Evolutionary conservation across 2,888 invertebrate species (phyloP).

Genomic region (Cataglyphis altisquamis): DNA sequence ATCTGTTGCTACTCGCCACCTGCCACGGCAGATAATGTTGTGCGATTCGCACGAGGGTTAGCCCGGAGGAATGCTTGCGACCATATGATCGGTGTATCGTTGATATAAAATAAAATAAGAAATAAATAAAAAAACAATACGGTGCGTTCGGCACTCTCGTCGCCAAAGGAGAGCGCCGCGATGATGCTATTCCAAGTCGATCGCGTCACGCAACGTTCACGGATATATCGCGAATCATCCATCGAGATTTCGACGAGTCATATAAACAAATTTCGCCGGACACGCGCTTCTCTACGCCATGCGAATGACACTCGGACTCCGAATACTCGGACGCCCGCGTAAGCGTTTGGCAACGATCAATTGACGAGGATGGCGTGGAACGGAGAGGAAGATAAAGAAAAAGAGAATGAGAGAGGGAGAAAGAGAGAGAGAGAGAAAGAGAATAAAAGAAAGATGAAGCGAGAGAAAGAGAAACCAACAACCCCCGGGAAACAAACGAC

Average conservation of each 20-base stretch:
- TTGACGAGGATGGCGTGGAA: conserved; percentile 62
- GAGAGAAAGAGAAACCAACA: conserved; percentile 43
- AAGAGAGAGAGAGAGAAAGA: not conserved
- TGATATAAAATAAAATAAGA: conserved; percentile 70
- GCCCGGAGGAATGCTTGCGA: conserved; percentile 58
- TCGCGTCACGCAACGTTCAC: not conserved
- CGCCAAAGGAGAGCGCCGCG: conserved; percentile 62
- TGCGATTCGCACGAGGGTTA: conserved; percentile 6
- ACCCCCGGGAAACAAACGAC: conserved; percentile 66
- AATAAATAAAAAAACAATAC: conserved; percentile 58
- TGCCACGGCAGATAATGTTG: conserved; percentile 17
- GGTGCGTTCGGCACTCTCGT: conserved; percentile 67
- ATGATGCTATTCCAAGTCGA: conserved; percentile 50
- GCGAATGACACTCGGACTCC: not conserved
- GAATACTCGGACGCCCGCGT: not conserved
- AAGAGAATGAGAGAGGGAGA: conserved; percentile 14
- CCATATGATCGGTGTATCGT: conserved; percentile 82
- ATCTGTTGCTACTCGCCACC: conserved; percentile 29
- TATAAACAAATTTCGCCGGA: not conserved
- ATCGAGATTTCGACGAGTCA: not conserved
- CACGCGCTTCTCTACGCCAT: not conserved
- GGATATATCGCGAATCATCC: not conserved
- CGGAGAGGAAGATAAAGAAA: conserved; percentile 41
- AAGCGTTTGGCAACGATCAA: conserved; percentile 64
- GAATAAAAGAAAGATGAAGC: conserved; percentile 11